These are phyloP conservation scores for Chaunax sp. DNA, from an alignment of 2,797 vertebrate genomes.

Conservation along the genomic window DNA sequence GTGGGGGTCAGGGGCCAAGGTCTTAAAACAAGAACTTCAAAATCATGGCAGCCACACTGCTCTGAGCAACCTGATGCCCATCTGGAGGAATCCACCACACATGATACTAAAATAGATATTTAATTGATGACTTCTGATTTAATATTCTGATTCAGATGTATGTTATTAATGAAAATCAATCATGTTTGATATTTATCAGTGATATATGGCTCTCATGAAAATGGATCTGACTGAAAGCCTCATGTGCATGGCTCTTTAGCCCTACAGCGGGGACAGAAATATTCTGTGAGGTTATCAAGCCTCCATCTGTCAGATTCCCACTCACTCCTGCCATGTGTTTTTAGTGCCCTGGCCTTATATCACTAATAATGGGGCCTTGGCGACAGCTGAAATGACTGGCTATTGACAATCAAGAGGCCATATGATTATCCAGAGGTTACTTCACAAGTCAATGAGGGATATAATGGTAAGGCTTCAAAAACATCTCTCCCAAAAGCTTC, in stretches of 20 bases:
- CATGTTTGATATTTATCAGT: slow-evolving; percentile 8
- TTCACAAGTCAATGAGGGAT: not conserved
- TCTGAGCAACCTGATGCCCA: slow-evolving; percentile 66
- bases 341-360: slow-evolving; percentile 28
- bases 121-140: slow-evolving; percentile 1
- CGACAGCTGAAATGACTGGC: slow-evolving; percentile 38
- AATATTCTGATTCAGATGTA: not conserved
- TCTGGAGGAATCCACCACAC: slow-evolving; percentile 63
- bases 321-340: slow-evolving; percentile 53
- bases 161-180: slow-evolving; percentile 34
- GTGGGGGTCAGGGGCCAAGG: slow-evolving; percentile 73
- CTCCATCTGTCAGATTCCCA: slow-evolving; percentile 71
- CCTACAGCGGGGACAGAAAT: slow-evolving; percentile 20
- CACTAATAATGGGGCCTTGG: slow-evolving; percentile 40
- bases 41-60: slow-evolving; percentile 37
- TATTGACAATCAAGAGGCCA: slow-evolving; percentile 14
- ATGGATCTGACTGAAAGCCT: slow-evolving; percentile 54
- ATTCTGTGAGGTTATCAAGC: slow-evolving; percentile 42
- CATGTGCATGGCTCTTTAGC: slow-evolving; percentile 51
- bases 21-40: slow-evolving; percentile 73
- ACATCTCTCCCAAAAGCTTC: not conserved
- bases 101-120: not conserved
- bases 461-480: slow-evolving; percentile 13
- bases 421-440: not conserved
- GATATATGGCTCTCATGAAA: slow-evolving; percentile 36